These are phyloP conservation scores for Laticauda colubrina DNA, from an alignment of 2,113 vertebrate genomes.

Conservation along the genomic window DNA sequence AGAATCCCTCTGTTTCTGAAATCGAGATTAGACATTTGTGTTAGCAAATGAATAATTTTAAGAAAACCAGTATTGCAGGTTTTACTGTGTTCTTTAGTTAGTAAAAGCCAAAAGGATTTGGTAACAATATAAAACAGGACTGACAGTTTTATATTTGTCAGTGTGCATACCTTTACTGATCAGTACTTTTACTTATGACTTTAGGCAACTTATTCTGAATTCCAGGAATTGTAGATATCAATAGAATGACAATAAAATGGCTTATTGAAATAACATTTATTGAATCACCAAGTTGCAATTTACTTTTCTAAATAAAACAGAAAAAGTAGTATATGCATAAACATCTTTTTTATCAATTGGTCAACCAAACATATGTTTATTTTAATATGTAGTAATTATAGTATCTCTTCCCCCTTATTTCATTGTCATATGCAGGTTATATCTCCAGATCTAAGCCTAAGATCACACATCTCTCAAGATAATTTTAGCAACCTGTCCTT, in stretches of 20 bases:
- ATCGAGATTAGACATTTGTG: slow-evolving; percentile 34
- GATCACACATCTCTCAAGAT: not conserved
- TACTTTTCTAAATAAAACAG: not conserved
- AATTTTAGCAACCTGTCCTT: not conserved
- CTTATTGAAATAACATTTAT: not conserved
- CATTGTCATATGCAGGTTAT: not conserved
- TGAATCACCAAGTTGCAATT: not conserved
- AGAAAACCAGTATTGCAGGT: not conserved
- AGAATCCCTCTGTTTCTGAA: slow-evolving; percentile 87
- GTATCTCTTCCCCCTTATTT: not conserved
- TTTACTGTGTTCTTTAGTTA: not conserved
- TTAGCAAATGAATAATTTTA: not conserved
- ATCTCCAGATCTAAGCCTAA: not conserved
- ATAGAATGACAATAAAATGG: not conserved
- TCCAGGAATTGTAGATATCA: not conserved
- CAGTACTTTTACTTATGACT: not conserved
- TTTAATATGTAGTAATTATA: not conserved
- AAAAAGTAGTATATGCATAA: not conserved
- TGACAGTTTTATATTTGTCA: not conserved
- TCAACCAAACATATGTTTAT: not conserved
- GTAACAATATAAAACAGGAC: not conserved
- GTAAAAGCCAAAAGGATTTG: not conserved
- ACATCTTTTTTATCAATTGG: not conserved
- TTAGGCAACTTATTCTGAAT: not conserved
- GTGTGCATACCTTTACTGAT: not conserved